A percentile compares a stretch with the other conserved stretches of the same genome.
Conservation (phyloP, 2,113 vertebrate genomes). For the Leucosticte australis region DNA sequence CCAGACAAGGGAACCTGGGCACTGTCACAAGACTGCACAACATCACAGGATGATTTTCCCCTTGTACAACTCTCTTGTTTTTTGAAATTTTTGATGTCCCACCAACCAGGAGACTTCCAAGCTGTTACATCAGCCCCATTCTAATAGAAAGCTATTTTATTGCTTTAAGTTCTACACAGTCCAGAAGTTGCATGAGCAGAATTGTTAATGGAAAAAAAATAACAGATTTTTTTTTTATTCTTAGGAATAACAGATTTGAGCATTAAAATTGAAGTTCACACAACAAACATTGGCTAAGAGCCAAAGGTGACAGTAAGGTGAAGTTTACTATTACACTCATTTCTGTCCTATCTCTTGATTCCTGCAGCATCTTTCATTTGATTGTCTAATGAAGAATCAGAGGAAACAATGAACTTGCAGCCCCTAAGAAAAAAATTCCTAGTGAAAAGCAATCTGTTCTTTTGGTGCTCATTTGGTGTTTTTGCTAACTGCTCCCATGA, state of each 20-base stretch:
- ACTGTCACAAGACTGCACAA: not conserved
- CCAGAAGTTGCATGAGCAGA: conserved; percentile 22
- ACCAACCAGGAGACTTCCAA: not conserved
- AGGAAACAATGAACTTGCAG: not conserved
- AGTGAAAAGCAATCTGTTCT: not conserved
- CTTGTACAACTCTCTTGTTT: not conserved
- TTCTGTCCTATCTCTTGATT: not conserved
- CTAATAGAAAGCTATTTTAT: conserved; percentile 33
- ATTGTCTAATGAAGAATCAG: not conserved
- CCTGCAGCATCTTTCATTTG: not conserved
- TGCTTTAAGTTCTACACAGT: conserved; percentile 3
- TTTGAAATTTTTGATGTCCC: not conserved
- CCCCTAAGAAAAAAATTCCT: not conserved
- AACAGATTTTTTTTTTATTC: not conserved
- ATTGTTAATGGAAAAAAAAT: not conserved
- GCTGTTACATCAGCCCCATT: not conserved
- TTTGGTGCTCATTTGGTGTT: not conserved
- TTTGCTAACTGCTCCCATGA: not conserved
- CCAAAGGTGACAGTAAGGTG: not conserved
- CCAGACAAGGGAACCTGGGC: not conserved
- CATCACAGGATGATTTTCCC: not conserved
- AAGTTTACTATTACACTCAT: not conserved
- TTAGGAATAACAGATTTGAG: conserved; percentile 9
- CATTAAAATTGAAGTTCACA: conserved; percentile 22
- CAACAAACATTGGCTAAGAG: not conserved